Conservation (phyloP, 2,797 vertebrate species). For the Chaenodraco wilsoni region DNA sequence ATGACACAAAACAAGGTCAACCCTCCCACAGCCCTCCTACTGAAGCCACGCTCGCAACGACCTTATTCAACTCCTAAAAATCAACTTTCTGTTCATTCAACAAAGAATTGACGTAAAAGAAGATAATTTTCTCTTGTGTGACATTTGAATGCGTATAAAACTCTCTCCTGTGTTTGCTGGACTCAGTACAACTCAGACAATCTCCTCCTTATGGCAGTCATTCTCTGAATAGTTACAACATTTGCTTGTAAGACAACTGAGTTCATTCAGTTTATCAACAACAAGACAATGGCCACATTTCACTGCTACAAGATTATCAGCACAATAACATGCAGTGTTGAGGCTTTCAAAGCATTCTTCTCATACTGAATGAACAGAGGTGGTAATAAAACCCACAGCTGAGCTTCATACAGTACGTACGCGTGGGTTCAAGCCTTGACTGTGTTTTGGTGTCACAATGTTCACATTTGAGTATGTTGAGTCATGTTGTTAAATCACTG, state of each 20-base stretch:
- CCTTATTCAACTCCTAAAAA: slow-evolving; percentile 48
- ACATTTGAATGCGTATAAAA: slow-evolving; percentile 43
- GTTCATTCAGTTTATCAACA: slow-evolving; percentile 80
- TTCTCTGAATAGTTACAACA: slow-evolving; percentile 82
- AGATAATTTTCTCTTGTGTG: slow-evolving; percentile 19
- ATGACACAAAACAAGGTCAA: slow-evolving; percentile 64
- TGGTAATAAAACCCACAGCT: slow-evolving; percentile 71
- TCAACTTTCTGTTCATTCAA: slow-evolving; percentile 37
- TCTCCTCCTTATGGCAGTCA: slow-evolving; percentile 69
- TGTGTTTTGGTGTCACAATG: slow-evolving; percentile 64
- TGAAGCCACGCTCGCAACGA: slow-evolving; percentile 17
- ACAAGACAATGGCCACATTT: slow-evolving; percentile 77
- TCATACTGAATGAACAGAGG: slow-evolving; percentile 69
- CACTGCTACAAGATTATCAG: slow-evolving; percentile 73
- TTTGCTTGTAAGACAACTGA: slow-evolving; percentile 81
- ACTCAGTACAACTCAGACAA: slow-evolving; percentile 39
- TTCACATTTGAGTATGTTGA: slow-evolving; percentile 57
- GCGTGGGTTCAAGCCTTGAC: slow-evolving; percentile 60
- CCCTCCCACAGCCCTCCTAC: slow-evolving; percentile 62
- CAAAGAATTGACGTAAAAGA: slow-evolving; percentile 23
- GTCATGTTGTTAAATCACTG: slow-evolving; percentile 65
- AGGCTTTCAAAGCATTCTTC: slow-evolving; percentile 75
- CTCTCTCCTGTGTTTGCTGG: slow-evolving; percentile 36
- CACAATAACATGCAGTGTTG: slow-evolving; percentile 77
- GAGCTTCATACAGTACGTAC: slow-evolving; percentile 66